Evolutionary conservation across 2,113 vertebrate genomes (phyloP), one percentile per base, ranked within the genome.

Genomic region (Ophiodon elongatus): DNA sequence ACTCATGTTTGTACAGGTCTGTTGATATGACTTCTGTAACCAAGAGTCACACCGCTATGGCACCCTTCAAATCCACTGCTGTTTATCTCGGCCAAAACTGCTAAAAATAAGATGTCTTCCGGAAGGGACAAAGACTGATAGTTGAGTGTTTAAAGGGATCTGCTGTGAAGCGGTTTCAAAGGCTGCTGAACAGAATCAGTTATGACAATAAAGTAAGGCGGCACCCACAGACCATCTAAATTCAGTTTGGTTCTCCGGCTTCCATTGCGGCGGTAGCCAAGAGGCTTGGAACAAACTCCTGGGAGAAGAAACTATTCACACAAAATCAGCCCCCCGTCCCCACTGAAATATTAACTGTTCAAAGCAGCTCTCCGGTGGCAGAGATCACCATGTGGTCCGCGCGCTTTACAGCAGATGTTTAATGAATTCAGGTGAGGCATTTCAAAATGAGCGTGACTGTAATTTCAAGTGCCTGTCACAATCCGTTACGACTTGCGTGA

Each of bases 291-390:
- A 72, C 64, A 60, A 86, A 68, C 76, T 72, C 41, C 81, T 70
- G 76, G 76, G 25, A 14, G 80, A 89, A 45, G 71, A 88, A 90
- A 90, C 80, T 79, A 88, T 83, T 83, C 72, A 79, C 69, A 79
- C 68, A 77, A 52, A 89, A 89, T 73, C 73, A 72, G 64, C 54
- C 56, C 52, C 50, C 27, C 27, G 11, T 69, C 25, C 13, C 0
- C 56, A 37, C 66, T 91, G 82, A 94, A 93, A 93, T 82, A 83
- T 88, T 72, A 92, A 89, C 92, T 87, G 89, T 78, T 94, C 68
- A 83, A 83, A 91, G 80, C 80, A 78, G 76, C 79, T 91, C 83
- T 85, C 67, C 72, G 71, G 68, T 66, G 69, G 84, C 90, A 91
- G 69, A 85, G 67, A 88, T 90, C 81, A 72, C 67, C 83, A 87